A percentile compares a stretch with the other conserved stretches of the same genome.
These are phyloP conservation scores for Anoplopoma fimbria DNA, from an alignment of 2,113 vertebrate genomes.

Conservation along the genomic window DNA sequence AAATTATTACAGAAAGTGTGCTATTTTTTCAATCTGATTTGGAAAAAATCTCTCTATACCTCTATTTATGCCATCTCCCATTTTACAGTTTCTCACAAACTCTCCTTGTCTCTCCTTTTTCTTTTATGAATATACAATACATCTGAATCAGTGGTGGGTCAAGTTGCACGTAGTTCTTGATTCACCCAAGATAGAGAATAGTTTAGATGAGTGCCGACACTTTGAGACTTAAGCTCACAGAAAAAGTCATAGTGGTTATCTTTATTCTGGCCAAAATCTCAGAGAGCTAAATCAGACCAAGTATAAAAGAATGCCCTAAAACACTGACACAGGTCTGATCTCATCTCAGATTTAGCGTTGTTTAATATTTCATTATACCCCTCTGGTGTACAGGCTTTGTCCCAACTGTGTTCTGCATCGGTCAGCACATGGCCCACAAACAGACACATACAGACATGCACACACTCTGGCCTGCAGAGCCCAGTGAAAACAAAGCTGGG, in stretches of 20 bases:
- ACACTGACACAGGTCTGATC: slow-evolving; percentile 61
- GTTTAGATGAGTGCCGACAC: slow-evolving; percentile 1
- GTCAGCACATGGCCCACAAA: slow-evolving; percentile 69
- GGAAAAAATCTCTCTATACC: not conserved
- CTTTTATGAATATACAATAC: not conserved
- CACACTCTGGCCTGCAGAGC: slow-evolving; percentile 44
- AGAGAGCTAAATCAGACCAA: not conserved
- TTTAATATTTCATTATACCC: slow-evolving; percentile 75
- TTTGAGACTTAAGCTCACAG: slow-evolving; percentile 3
- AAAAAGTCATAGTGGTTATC: not conserved
- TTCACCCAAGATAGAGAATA: not conserved
- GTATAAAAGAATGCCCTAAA: slow-evolving; percentile 11
- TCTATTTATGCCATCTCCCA: not conserved
- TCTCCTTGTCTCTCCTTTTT: not conserved
- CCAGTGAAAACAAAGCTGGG: slow-evolving; percentile 74
- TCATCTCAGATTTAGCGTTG: slow-evolving; percentile 61
- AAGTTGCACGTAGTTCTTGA: not conserved
- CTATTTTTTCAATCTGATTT: slow-evolving; percentile 18
- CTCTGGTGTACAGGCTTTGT: slow-evolving; percentile 66
- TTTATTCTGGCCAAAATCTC: slow-evolving; percentile 21
- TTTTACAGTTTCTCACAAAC: not conserved
- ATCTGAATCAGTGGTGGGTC: slow-evolving; percentile 7
- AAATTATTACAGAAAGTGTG: not conserved
- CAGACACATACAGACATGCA: slow-evolving; percentile 29
- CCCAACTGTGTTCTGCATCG: slow-evolving; percentile 65